Evolutionary conservation across 2,113 vertebrate species (phyloP), one percentile per base, ranked within the genome.

Genomic region (Alces alces): DNA sequence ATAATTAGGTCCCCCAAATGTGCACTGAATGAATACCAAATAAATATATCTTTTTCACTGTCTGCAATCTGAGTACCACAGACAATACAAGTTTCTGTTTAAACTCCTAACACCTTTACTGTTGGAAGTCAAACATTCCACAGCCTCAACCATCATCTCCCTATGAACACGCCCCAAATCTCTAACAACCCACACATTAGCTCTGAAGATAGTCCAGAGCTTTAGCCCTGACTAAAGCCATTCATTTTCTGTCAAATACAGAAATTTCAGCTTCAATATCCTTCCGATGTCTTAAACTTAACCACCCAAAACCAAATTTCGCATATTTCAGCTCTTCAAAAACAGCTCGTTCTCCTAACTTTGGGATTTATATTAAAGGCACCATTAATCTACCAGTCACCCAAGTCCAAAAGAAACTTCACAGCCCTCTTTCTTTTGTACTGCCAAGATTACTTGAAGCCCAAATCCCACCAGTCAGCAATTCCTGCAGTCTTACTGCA

Each of bases 401-500:
- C 39, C 23, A 91, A 94, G 54, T 94, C 83, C 89, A 94, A 66
- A 97, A 82, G 58, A 96, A 91, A 96, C 54, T 82, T 94, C 47
- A 82, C 50, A 70, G 47, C 14, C 64, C 45, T 88, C 55, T 93
- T 83, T 87, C 57, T 83, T 97, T 89, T 82, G 55, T 97, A 64
- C 16, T 91, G 91, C 58, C 88, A 87, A 60, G 85, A 12, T 89
- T 60, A 52, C 47, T 39, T 95, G 92, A 96, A 96, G 95, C 73
- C 66, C 25, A 43, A 92, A 96, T 86, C 80, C 64, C 64, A 78
- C 57, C 57, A 55, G 96, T 97, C 91, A 96, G 79, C 88, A 94
- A 73, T 89, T 93, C 91, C 58, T 57, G 60, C 2, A 95, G 27
- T 84, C 93, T 94, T 70, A 86, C 55, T n/a, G 39, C 5, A 78